Base-by-base conservation (phyloP, 2,797 vertebrate species). In the Pseudotriccus pelzelni region DNA sequence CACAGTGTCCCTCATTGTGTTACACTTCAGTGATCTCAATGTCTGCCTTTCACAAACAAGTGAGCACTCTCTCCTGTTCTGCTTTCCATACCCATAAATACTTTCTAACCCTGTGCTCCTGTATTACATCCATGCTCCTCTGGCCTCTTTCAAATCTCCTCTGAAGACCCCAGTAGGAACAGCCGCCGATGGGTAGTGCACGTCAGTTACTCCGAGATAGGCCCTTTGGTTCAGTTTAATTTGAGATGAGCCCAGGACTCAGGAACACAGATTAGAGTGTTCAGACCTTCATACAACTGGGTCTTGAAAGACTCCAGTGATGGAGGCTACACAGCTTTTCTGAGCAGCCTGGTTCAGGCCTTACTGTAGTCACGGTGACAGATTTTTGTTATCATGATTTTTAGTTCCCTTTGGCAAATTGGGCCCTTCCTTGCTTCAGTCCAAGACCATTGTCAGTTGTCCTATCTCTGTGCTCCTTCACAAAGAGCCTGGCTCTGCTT, bases 151-250 rank as follows among this genome's bases (percentile, higher is more conserved):
- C 46, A 60, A 8, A 49, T 37, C 17, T 32, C 17, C 20, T 36
- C 34, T 46, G 27, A 89, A 63, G 39, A 62, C 1, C 5, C 7
- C 4, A 7, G 24, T 21, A 69, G 46, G 28, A 86, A 41, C 14
- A 74, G 10, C 13, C 22, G 13, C 8, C 21, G 27, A 20, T 1
- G 8, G 4, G 3, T 32, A 3, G 7, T 39, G 15, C 2, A 12
- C 9, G 1, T 58, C 44, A 69, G 43, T 41, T 44, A 62, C 6
- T 43, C 60, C 19, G 27, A 53, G 24, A 53, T 3, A 3, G 6
- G 68, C 6, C 2, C 14, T 46, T 62, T 1, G 1, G 14, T 74
- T 74, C n/a, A 50, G 23, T 52, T 83, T 43, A 39, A 68, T 5
- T 34, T 14, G 20, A 66, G 21, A n/a, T 11, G 6, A 67, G 24